A percentile compares a stretch with the other conserved stretches of the same genome.
Evolutionary conservation across 2,888 invertebrate genomes (phyloP).

Genomic region (Xylocampa areola): DNA sequence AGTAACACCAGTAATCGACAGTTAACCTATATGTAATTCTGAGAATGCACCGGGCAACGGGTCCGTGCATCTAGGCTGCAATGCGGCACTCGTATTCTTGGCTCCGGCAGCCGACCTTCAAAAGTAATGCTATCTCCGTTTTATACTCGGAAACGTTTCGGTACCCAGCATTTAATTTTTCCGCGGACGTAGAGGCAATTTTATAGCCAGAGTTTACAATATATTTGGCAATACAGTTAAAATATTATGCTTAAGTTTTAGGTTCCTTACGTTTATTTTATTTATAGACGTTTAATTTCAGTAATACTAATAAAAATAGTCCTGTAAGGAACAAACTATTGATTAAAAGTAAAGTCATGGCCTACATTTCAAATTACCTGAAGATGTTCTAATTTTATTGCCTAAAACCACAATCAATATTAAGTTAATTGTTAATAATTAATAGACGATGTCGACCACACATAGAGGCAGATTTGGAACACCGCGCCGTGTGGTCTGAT

Average conservation of each 20-base stretch:
- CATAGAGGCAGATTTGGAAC: constrained; percentile 36
- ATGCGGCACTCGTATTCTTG: constrained; percentile 62
- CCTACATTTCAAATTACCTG: no score
- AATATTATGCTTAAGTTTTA: not conserved
- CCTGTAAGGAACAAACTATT: no score
- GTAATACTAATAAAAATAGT: no score
- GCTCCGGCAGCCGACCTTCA: constrained; percentile 53
- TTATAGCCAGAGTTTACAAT: constrained; percentile 10
- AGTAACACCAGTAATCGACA: constrained; percentile 28
- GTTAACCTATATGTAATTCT: constrained; percentile 60
- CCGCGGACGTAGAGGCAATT: constrained; percentile 6
- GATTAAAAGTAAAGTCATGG: no score
- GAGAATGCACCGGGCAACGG: constrained; percentile 55
- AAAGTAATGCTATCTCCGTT: constrained; percentile 42
- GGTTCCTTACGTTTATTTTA: not conserved
- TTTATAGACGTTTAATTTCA: constrained; percentile 1
- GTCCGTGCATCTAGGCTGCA: constrained; percentile 66
- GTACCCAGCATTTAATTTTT: constrained; percentile 16
- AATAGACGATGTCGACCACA: constrained; percentile 44
- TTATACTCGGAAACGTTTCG: constrained; percentile 26
- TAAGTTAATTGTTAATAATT: constrained; percentile 8
- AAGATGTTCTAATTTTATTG: not conserved
- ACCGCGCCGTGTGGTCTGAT: constrained; percentile 25
- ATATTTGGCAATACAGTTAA: constrained; percentile 2
- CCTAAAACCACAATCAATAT: constrained; percentile 4